These are phyloP conservation scores for Spea hammondii DNA, from an alignment of 2,797 vertebrate species.

Conservation along the genomic window DNA sequence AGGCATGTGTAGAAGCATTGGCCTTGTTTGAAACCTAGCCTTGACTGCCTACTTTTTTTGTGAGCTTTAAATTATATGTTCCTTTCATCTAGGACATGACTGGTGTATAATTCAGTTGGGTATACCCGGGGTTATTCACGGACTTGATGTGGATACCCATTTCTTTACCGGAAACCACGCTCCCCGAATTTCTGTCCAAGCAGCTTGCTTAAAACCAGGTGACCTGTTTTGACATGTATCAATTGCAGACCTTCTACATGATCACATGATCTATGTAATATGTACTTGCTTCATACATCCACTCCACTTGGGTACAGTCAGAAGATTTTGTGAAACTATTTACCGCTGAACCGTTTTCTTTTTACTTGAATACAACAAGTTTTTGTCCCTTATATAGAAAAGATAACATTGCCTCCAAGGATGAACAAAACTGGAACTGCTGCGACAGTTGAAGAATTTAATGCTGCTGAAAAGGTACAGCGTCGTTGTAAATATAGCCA, in stretches of 20 bases:
- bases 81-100: conserved; percentile 65
- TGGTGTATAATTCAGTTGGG: conserved; percentile 74
- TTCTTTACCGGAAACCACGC: conserved; percentile 75
- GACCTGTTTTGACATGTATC: background rate
- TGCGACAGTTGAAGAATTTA: conserved; percentile 67
- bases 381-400: conserved; percentile 59
- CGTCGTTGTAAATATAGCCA: background rate
- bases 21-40: too few relatives aligned
- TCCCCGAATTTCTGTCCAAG: conserved; percentile 71
- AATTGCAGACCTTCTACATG: background rate
- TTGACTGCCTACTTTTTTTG: too few relatives aligned
- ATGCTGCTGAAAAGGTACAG: conserved; percentile 66
- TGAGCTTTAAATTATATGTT: background rate
- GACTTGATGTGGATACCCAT: conserved; percentile 73
- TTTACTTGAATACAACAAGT: too few relatives aligned
- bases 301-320: too few relatives aligned
- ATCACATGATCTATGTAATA: background rate
- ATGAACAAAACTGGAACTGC: conserved; percentile 71
- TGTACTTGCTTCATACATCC: too few relatives aligned
- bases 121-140: conserved; percentile 64
- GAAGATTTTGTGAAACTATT: too few relatives aligned
- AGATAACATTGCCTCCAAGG: conserved; percentile 60
- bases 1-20: too few relatives aligned
- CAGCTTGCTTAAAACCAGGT: conserved; percentile 62
- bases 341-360: too few relatives aligned